Percentiles rank a stretch among this genome's conserved stretches.
phyloP scores from a whole-genome alignment of 35 echinoderm and acorn worm genomes.

The Amphiura filiformis region DNA sequence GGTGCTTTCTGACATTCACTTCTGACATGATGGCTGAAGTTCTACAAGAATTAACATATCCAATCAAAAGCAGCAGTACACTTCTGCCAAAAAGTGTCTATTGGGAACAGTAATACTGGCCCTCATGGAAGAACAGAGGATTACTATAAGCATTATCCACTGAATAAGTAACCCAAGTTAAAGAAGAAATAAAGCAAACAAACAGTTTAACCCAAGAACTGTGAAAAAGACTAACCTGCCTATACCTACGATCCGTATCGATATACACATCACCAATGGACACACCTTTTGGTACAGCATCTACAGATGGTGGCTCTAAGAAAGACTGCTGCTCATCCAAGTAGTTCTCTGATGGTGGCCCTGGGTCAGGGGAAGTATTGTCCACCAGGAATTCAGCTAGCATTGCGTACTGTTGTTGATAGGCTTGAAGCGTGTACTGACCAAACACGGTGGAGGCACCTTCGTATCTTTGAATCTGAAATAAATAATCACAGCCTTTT shows the following conservation, averaged over 20 bases:
- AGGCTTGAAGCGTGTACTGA: slow-evolving; percentile 65
- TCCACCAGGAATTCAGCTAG: slow-evolving; percentile 19
- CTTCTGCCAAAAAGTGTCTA: too few relatives aligned
- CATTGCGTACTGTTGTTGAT: slow-evolving; percentile 60
- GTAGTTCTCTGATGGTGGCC: background rate
- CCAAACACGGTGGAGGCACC: slow-evolving; percentile 69
- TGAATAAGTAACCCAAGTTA: too few relatives aligned
- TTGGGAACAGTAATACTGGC: too few relatives aligned
- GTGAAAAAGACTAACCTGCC: slow-evolving; percentile 65
- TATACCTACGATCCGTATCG: slow-evolving; percentile 53
- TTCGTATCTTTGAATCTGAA: slow-evolving; percentile 65
- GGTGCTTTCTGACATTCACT: too few relatives aligned
- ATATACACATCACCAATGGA: slow-evolving; percentile 31
- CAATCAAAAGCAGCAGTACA: too few relatives aligned
- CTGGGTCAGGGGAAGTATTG: background rate
- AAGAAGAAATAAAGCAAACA: too few relatives aligned
- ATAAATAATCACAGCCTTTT: too few relatives aligned
- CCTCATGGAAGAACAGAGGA: too few relatives aligned
- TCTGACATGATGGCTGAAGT: too few relatives aligned
- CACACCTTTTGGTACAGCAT: background rate
- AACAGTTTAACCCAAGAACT: too few relatives aligned
- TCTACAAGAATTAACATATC: too few relatives aligned
- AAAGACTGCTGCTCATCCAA: background rate
- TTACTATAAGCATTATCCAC: too few relatives aligned
- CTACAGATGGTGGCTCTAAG: background rate